Evolutionary conservation across 1,140 invertebrate species (phyloP).

Genomic region (Pachypsylla venusta): DNA sequence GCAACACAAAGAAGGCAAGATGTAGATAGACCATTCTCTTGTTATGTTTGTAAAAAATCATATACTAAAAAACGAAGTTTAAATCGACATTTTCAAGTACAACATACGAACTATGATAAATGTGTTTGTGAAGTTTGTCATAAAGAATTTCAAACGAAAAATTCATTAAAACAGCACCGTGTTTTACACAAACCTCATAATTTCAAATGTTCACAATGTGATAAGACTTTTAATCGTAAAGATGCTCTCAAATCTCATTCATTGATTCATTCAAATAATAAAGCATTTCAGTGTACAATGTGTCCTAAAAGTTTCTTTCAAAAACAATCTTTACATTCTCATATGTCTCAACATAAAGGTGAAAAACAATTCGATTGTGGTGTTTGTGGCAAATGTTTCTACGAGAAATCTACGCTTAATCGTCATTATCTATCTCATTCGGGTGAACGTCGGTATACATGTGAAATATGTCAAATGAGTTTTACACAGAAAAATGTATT

Average conservation of each 20-base stretch:
- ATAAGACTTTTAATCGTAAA: slow-evolving; percentile 30
- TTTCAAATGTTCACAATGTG: slow-evolving; percentile 17
- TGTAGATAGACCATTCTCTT: slow-evolving; percentile 1
- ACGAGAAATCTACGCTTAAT: slow-evolving; percentile 32
- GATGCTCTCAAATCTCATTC: slow-evolving; percentile 50
- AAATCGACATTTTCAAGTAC: background rate
- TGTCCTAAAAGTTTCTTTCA: slow-evolving; percentile 30
- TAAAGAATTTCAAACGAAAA: slow-evolving; percentile 19
- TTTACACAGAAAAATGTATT: slow-evolving; percentile 12
- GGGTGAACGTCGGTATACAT: slow-evolving; percentile 15
- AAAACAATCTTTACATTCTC: slow-evolving; percentile 31
- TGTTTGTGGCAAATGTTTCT: slow-evolving; percentile 33
- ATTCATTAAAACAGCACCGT: slow-evolving; percentile 16
- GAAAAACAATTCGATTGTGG: slow-evolving; percentile 21
- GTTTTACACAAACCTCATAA: background rate
- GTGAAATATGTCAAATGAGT: slow-evolving; percentile 11
- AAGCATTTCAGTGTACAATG: slow-evolving; percentile 35
- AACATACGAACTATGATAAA: slow-evolving; percentile 8
- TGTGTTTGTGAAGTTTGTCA: slow-evolving; percentile 17
- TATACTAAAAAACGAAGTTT: background rate
- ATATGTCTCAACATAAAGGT: slow-evolving; percentile 25
- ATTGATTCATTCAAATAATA: slow-evolving; percentile 39
- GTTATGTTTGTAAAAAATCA: background rate
- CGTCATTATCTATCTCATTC: slow-evolving; percentile 26
- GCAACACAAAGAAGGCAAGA: background rate